Conservation (phyloP, 1,140 invertebrate genomes). For the Agrilus planipennis region DNA sequence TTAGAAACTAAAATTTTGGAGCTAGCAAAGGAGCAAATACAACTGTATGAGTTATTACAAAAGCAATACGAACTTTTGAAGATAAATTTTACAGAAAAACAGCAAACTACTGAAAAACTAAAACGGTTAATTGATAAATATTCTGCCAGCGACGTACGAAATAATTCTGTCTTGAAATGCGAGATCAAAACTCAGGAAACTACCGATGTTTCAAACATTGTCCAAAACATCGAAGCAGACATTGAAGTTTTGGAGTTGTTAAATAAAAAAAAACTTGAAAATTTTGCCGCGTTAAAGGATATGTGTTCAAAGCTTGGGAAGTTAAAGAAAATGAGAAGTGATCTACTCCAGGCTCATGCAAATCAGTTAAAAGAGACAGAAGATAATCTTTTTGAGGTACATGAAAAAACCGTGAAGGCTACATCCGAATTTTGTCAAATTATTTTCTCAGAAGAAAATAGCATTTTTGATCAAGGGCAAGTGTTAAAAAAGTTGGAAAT, state of each 20-base stretch:
- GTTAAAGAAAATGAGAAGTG: slow-evolving; percentile 16
- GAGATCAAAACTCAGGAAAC: no score
- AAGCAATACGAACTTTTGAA: no score
- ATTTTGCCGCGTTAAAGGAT: slow-evolving; percentile 3
- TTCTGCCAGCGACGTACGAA: no score
- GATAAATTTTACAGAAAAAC: no score
- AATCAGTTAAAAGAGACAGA: slow-evolving; percentile 21
- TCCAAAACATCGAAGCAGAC: no score
- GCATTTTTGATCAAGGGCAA: slow-evolving; percentile 4
- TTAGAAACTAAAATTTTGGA: no score
- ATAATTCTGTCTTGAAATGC: no score
- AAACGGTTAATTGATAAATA: no score
- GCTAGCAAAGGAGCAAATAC: no score
- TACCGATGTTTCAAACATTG: no score
- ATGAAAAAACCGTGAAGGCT: slow-evolving; percentile 16
- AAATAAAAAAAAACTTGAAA: slow-evolving; percentile 14
- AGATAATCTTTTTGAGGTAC: slow-evolving; percentile 14
- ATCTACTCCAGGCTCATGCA: slow-evolving; percentile 16
- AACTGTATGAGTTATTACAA: no score
- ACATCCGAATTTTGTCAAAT: slow-evolving; percentile 13
- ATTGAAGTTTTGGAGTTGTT: slow-evolving; percentile 4
- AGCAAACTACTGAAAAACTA: no score
- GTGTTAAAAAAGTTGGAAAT: slow-evolving; percentile 6
- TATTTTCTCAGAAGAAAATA: slow-evolving; percentile 14
- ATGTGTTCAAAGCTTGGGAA: slow-evolving; percentile 7